Base-by-base conservation (phyloP, 2,888 invertebrate species). In the Ctena decussata region DNA sequence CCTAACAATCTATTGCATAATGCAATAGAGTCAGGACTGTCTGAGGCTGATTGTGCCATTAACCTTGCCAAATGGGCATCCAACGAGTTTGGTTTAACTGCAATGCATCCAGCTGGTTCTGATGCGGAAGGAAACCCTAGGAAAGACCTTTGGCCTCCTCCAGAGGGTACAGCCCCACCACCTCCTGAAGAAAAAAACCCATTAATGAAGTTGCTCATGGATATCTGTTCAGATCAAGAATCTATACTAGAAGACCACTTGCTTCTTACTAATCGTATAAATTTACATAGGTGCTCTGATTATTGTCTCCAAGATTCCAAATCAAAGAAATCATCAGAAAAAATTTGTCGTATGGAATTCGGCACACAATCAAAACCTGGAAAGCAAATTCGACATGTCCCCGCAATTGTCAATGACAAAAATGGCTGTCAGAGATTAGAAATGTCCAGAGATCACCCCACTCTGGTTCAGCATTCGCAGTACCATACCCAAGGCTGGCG, bases 131-230 rank as follows among this genome's bases (percentile, higher is more conserved):
- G 87, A 18, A 39, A 84, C 11, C 81, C 86, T 35, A 80, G 79
- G 21, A 91, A 89, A 87, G 77, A 89, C 30, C 73, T 91, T 15
- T 41, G 41, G 41, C 41, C 41, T 11, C 41, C 41, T 11, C 41
- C 41, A 11, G 41, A 41, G 15, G 89, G 91, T 24, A 83, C 85
- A 53, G 88, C 85, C 27, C 73, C 71, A 24, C 49, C 80, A 21
- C 89, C 91, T 30, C 85, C 87, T 27, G 87, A 88, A 77, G 80
- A 89, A 85, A 83, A 80, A 92, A 88, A 60, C 89, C 87, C 0
- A 65, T 90, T 85, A 6, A n/a, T n/a, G n/a, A 91, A 91, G 84
- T 49, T 91, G n/a, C 30, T 89, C 15, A 86, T 91, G 87, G 87
- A 90, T 90, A 87, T 88, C 11, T 77, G 86, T 60, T 2, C 76